Percentiles rank a stretch among this genome's conserved stretches.
Conservation (phyloP, 2,113 vertebrate genomes). For the Haemorhous mexicanus region DNA sequence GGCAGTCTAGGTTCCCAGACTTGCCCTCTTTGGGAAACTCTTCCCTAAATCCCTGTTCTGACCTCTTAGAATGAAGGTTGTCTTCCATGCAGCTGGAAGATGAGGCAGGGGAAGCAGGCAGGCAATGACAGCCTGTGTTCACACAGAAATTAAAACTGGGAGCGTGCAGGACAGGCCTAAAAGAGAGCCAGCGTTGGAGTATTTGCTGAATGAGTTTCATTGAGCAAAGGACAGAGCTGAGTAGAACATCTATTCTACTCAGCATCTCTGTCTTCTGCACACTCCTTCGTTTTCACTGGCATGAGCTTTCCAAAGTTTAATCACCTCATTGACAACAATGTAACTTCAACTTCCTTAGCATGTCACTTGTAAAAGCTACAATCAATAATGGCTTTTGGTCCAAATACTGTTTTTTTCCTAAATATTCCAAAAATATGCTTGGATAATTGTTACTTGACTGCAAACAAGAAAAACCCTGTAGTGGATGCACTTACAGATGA, state of each 20-base stretch:
- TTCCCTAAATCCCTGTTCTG: neutral
- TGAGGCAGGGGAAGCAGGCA: neutral
- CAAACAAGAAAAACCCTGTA: neutral
- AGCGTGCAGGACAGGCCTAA: rapidly evolving
- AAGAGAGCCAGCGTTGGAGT: neutral
- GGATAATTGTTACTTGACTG: neutral
- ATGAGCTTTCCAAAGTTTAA: neutral
- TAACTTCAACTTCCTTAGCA: neutral
- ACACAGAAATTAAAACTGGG: neutral
- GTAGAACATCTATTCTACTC: neutral
- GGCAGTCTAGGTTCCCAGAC: neutral
- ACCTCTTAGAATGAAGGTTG: neutral
- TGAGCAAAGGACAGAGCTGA: neutral
- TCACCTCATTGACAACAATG: neutral
- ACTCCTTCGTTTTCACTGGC: neutral
- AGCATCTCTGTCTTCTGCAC: neutral
- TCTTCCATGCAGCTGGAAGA: neutral
- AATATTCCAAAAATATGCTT: neutral
- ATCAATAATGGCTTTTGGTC: neutral
- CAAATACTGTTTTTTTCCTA: neutral
- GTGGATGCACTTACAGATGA: neutral
- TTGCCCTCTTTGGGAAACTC: neutral
- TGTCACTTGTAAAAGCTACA: neutral
- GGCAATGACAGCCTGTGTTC: neutral
- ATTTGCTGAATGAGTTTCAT: neutral